Evolutionary conservation across 2,797 vertebrate species (phyloP).

Genomic region (Xyrichtys novacula): DNA sequence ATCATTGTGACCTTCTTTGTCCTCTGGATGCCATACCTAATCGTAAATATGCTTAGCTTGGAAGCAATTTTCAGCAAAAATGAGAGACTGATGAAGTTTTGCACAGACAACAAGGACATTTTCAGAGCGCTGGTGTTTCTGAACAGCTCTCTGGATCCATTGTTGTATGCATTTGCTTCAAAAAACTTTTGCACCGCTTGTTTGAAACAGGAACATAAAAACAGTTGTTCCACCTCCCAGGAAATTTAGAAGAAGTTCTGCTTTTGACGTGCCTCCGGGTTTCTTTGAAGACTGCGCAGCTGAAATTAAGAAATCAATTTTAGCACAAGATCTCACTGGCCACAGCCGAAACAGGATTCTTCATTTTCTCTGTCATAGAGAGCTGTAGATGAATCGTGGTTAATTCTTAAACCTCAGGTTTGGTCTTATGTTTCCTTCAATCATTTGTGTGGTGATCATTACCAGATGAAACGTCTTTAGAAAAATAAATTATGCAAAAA

Average conservation of each 20-base stretch:
- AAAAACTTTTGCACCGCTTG: slow-evolving; percentile 6
- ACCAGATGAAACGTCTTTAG: too few species aligned
- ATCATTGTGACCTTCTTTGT: slow-evolving; percentile 26
- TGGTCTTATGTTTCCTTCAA: too few species aligned
- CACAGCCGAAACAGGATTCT: too few species aligned
- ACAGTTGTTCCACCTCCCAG: neutral
- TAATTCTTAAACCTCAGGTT: too few species aligned
- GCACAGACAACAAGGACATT: accelerated
- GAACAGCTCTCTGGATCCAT: slow-evolving; percentile 45
- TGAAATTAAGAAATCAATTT: too few species aligned
- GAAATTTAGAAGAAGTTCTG: neutral
- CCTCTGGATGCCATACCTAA: slow-evolving; percentile 30
- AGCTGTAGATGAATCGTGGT: too few species aligned
- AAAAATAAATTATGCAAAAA: too few species aligned
- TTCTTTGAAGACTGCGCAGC: too few species aligned
- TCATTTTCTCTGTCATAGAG: too few species aligned
- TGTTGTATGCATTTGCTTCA: slow-evolving; percentile 47
- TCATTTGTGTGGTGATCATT: too few species aligned
- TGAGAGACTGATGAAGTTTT: neutral
- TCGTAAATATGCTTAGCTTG: slow-evolving; percentile 24
- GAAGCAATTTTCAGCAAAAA: slow-evolving; percentile 8
- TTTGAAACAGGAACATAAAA: neutral
- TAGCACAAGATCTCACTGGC: too few species aligned
- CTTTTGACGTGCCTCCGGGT: too few species aligned
- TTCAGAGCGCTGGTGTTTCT: slow-evolving; percentile 19